Conservation (phyloP, 2,797 vertebrate species). For the Rhinatrema bivittatum region DNA sequence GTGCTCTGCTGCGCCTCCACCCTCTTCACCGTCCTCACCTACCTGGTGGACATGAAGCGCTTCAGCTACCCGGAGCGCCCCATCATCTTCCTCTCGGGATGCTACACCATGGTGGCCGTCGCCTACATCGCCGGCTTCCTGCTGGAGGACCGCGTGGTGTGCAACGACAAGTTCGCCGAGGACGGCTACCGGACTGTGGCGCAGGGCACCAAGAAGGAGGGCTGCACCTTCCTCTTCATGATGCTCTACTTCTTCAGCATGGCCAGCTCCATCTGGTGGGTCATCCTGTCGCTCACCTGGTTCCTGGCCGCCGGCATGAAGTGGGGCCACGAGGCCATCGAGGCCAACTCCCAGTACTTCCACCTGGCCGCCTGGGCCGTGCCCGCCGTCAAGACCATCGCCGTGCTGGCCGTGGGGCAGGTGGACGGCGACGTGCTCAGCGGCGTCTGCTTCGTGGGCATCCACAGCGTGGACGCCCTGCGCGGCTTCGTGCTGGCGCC, state of each 20-base stretch:
- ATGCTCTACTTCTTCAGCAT: constrained; percentile 97
- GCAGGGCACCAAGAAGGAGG: constrained; percentile 91
- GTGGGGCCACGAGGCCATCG: constrained; percentile 94
- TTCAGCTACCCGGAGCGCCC: constrained; percentile 93
- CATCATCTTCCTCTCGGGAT: constrained; percentile 91
- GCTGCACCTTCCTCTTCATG: constrained; percentile 96
- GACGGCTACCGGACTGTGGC: constrained; percentile 83
- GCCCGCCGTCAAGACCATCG: constrained; percentile 89
- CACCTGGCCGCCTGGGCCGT: constrained; percentile 93
- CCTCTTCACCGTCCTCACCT: constrained; percentile 87
- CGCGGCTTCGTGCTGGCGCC: constrained; percentile 88
- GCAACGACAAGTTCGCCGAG: constrained; percentile 80
- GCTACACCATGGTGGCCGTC: constrained; percentile 87
- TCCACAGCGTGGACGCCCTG: constrained; percentile 86
- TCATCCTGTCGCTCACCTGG: constrained; percentile 91
- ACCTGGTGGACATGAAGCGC: constrained; percentile 92
- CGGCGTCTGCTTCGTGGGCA: constrained; percentile 88
- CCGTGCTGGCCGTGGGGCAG: constrained; percentile 85
- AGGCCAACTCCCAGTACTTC: constrained; percentile 95
- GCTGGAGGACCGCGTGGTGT: constrained; percentile 84
- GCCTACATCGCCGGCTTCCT: constrained; percentile 89
- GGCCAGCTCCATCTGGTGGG: constrained; percentile 98
- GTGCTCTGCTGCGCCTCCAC: constrained; percentile 90
- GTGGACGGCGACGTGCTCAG: constrained; percentile 89
- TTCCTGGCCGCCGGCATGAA: constrained; percentile 93